These are phyloP conservation scores for Listrodromus nycthemerus DNA, from an alignment of 2,888 invertebrate genomes.

Conservation along the genomic window DNA sequence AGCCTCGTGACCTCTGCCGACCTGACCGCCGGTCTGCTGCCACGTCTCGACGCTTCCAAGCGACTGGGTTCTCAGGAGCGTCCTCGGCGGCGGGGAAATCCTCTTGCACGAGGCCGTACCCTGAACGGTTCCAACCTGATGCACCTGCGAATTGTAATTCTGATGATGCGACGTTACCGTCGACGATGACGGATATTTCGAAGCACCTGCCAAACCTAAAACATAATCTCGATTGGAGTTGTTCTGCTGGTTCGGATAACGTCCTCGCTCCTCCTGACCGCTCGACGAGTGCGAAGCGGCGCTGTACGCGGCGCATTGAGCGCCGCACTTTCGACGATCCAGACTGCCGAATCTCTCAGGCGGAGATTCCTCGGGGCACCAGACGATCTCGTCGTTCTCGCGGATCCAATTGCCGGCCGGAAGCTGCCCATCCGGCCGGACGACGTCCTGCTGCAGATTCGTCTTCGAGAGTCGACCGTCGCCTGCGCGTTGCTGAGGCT, in stretches of 20 bases:
- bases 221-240: slow-evolving; percentile 55
- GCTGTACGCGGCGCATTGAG: slow-evolving; percentile 70
- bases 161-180: slow-evolving; percentile 62
- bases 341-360: slow-evolving; percentile 87
- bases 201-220: slow-evolving; percentile 65
- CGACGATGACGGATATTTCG: slow-evolving; percentile 60
- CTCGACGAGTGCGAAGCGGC: slow-evolving; percentile 68
- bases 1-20: slow-evolving; percentile 26
- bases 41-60: slow-evolving; percentile 86
- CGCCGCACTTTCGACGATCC: slow-evolving; percentile 86
- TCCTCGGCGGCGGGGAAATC: slow-evolving; percentile 73
- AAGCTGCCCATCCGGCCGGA: slow-evolving; percentile 64
- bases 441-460: slow-evolving; percentile 47
- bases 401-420: slow-evolving; percentile 80
- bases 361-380: slow-evolving; percentile 78
- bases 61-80: slow-evolving; percentile 86
- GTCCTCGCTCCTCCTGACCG: slow-evolving; percentile 51
- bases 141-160: slow-evolving; percentile 67
- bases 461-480: slow-evolving; percentile 49
- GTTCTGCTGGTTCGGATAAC: slow-evolving; percentile 26
- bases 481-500: slow-evolving; percentile 25
- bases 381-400: slow-evolving; percentile 81
- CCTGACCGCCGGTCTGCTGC: slow-evolving; percentile 70
- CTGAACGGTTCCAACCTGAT: slow-evolving; percentile 7
- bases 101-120: slow-evolving; percentile 55